Evolutionary conservation across 2,797 vertebrate genomes (phyloP).

Genomic region (Nyctibius grandis): DNA sequence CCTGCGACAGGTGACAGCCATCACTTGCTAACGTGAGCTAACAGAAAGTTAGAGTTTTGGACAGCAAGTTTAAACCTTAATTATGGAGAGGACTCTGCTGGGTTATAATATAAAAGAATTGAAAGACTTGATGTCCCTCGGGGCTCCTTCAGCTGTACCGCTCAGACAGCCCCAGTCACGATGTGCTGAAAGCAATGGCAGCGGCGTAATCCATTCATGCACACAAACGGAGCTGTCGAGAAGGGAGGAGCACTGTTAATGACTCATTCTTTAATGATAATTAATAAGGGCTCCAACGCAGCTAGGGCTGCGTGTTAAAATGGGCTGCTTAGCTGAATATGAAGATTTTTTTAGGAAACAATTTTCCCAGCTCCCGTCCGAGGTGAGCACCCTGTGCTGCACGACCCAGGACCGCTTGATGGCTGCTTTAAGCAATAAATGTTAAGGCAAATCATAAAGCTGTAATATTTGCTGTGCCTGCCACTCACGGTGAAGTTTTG

Average conservation of each 20-base stretch:
- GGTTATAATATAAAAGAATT: neutral
- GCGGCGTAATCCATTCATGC: rapidly evolving
- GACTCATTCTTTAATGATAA: neutral
- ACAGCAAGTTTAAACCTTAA: neutral
- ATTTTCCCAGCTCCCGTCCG: rapidly evolving
- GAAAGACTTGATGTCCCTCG: neutral
- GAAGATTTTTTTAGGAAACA: neutral
- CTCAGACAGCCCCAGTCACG: constrained; percentile 19
- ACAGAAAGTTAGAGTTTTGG: no score
- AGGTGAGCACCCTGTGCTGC: neutral
- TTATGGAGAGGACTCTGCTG: neutral
- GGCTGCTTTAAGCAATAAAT: neutral
- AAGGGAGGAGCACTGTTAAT: neutral
- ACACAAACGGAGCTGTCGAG: neutral
- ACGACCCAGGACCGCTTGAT: rapidly evolving
- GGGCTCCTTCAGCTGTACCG: neutral
- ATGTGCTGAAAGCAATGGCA: constrained; percentile 41
- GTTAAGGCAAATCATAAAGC: neutral
- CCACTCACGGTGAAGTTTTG: rapidly evolving
- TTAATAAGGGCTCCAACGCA: neutral
- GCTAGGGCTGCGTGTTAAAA: neutral
- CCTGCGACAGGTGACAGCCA: no score
- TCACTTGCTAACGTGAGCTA: no score
- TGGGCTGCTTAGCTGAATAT: neutral
- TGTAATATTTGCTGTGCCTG: neutral